Base-by-base conservation (phyloP, 2,888 invertebrate genomes). In the Diachrysia chrysitis region DNA sequence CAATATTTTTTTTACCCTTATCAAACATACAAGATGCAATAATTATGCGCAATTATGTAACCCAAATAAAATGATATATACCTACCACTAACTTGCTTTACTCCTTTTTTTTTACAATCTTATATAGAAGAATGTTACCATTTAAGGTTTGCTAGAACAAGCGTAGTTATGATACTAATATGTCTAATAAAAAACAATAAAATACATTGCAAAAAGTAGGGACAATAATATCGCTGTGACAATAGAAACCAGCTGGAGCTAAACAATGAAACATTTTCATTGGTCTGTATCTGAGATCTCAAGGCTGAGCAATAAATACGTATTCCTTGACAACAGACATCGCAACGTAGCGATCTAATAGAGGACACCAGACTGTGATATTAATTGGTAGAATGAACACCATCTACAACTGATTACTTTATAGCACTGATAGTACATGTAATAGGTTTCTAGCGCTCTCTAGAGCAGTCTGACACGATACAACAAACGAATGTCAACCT, bases 361-460 rank as follows among this genome's bases (percentile, higher is more conserved):
- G 55, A 66, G 23, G 63, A 71, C 82, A 75, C 75, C 64, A 63
- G 66, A 66, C 71, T 23, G 21, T 14, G 66, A 61, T 54, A 72
- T 67, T 79, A 64, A 76, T 78, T 70, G 66, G 67, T 37, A 51
- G 32, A 54, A 57, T 55, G 42, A 46, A 64, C 53, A 25, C 58
- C 56, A 64, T 59, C 64, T 65, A 51, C 63, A 70, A 70, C 64
- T 71, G 63, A 68, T 71, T 58, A 69, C 32, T 70, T 63, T 68
- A 66, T 58, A 64, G 58, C 51, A 62, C 32, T 48, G 61, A 58
- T 66, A 29, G 29, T 7, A 68, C 59, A 72, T 67, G 63, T 55
- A 58, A 25, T 37, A 48, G 17, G n/a, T n/a, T 23, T 14, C 17
- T 16, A 56, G 29, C 21, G 16, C 32, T 51, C 61, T 53, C 59